Conservation (phyloP, 2,113 vertebrate species). For the Theropithecus gelada region DNA sequence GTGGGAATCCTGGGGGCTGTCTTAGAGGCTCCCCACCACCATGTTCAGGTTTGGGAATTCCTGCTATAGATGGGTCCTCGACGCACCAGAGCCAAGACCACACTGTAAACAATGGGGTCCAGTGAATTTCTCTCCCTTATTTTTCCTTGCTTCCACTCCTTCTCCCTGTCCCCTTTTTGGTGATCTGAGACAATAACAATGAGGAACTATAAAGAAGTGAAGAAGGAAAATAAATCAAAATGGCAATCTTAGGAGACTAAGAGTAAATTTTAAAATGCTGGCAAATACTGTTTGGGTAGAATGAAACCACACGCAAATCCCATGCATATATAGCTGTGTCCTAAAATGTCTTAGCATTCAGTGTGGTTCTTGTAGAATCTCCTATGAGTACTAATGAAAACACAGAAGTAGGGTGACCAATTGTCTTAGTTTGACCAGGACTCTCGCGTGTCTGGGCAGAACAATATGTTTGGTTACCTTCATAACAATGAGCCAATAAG, state of each 20-base stretch:
- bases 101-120: background rate
- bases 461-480: background rate
- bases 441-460: background rate
- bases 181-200: background rate
- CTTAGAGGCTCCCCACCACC: background rate
- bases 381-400: background rate
- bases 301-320: constrained; percentile 2
- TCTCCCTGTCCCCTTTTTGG: background rate
- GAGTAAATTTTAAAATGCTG: background rate
- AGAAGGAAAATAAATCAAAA: background rate
- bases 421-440: background rate
- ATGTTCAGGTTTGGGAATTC: background rate
- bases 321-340: background rate
- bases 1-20: background rate
- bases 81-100: background rate
- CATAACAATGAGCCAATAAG: background rate
- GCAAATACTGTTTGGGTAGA: background rate
- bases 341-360: background rate
- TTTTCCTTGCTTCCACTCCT: background rate
- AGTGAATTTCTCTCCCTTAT: background rate
- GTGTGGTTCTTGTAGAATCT: background rate
- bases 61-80: background rate
- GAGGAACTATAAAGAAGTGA: background rate
- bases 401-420: background rate
- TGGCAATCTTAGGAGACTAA: background rate